Conservation (phyloP, 1,140 invertebrate genomes). For the Globodera rostochiensis region DNA sequence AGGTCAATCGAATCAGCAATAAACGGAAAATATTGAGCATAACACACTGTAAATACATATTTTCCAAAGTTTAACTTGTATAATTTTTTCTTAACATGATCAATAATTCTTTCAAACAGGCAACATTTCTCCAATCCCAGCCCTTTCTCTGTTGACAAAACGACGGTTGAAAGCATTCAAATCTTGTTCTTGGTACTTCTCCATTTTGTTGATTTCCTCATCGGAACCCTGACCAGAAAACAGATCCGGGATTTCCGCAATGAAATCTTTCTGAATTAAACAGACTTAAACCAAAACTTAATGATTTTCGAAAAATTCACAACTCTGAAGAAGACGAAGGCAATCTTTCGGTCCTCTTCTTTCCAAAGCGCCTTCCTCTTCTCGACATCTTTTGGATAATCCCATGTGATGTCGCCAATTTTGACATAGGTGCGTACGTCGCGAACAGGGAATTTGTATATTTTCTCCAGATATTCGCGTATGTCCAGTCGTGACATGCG, state of each 20-base stretch:
- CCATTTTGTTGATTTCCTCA: slow-evolving; percentile 8
- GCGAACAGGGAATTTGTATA: slow-evolving; percentile 62
- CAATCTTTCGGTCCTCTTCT: slow-evolving; percentile 62
- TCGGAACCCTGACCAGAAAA: slow-evolving; percentile 7
- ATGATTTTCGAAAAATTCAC: not conserved
- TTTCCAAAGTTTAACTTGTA: not conserved
- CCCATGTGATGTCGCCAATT: slow-evolving; percentile 57
- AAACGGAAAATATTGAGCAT: not conserved
- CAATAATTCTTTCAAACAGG: slow-evolving; percentile 21
- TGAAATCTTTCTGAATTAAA: slow-evolving; percentile 37
- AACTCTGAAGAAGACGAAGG: slow-evolving; percentile 58
- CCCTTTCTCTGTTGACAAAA: slow-evolving; percentile 25
- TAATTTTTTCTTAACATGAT: not conserved
- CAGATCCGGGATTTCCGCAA: slow-evolving; percentile 28
- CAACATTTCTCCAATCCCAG: slow-evolving; percentile 34
- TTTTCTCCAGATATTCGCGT: slow-evolving; percentile 62
- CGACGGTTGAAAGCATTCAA: slow-evolving; percentile 15
- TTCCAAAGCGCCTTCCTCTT: slow-evolving; percentile 61
- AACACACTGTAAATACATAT: not conserved
- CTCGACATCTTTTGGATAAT: slow-evolving; percentile 40
- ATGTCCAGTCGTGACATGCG: slow-evolving; percentile 44
- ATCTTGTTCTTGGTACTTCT: slow-evolving; percentile 12
- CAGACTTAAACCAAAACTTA: not conserved
- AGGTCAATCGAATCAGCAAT: not conserved
- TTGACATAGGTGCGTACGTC: slow-evolving; percentile 57